phyloP scores from a whole-genome alignment of 1,140 invertebrate genomes.

The Zaprionus tsacasi region DNA sequence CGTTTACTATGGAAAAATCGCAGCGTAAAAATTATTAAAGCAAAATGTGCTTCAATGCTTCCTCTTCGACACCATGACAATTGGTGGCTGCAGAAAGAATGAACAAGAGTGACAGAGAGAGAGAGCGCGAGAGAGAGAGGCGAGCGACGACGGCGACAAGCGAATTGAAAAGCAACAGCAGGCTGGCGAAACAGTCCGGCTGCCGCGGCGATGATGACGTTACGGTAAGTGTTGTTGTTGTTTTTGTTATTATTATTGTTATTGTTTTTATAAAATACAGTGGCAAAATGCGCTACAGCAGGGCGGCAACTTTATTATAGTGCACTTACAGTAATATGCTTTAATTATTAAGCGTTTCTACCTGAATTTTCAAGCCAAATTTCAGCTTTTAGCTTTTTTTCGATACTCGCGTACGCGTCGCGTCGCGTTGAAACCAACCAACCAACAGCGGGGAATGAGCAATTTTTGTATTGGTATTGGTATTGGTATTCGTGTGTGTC shows the following conservation, averaged over 20 bases:
- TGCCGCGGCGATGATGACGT: slow-evolving; percentile 63
- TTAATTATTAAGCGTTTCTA: slow-evolving; percentile 16
- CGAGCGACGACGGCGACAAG: slow-evolving; percentile 44
- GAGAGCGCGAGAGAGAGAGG: slow-evolving; percentile 36
- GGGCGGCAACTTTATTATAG: slow-evolving; percentile 18
- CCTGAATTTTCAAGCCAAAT: slow-evolving; percentile 20
- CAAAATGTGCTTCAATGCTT: slow-evolving; percentile 72
- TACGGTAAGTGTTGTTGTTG: slow-evolving; percentile 33
- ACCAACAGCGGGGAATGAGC: slow-evolving; percentile 45
- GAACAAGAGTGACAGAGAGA: slow-evolving; percentile 43
- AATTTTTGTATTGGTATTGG: slow-evolving; percentile 51
- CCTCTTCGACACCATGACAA: slow-evolving; percentile 68
- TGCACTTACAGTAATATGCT: slow-evolving; percentile 8
- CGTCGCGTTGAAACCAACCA: slow-evolving; percentile 21
- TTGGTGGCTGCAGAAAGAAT: slow-evolving; percentile 73
- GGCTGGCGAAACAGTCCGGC: slow-evolving; percentile 51
- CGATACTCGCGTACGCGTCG: slow-evolving; percentile 27
- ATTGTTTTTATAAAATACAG: slow-evolving; percentile 2
- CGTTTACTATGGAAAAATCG: slow-evolving; percentile 40
- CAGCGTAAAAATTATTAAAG: slow-evolving; percentile 46
- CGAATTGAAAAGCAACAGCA: slow-evolving; percentile 69
- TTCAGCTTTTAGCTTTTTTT: slow-evolving; percentile 8
- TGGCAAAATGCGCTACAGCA: slow-evolving; percentile 10
- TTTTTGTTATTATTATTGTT: slow-evolving; percentile 17
- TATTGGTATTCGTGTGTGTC: slow-evolving; percentile 23